These are phyloP conservation scores for Sphaerodactylus townsendi DNA, from an alignment of 2,113 vertebrate genomes.

Conservation along the genomic window DNA sequence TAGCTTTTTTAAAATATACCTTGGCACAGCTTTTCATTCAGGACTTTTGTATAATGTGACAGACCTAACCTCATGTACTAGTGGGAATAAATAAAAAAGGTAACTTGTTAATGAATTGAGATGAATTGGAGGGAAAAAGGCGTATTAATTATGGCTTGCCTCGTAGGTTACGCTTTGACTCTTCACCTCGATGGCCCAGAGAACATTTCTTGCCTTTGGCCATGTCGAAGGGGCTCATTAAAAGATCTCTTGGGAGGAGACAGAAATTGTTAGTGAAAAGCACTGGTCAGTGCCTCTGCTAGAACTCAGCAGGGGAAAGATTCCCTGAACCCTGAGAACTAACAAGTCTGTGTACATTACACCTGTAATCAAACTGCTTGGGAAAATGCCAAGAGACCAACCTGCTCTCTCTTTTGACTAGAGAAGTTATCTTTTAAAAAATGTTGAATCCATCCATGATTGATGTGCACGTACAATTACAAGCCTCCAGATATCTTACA, in stretches of 20 bases:
- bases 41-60: slow-evolving; percentile 72
- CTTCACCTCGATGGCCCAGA: slow-evolving; percentile 90
- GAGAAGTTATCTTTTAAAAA: slow-evolving; percentile 71
- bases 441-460: slow-evolving; percentile 84
- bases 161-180: slow-evolving; percentile 89
- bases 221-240: slow-evolving; percentile 97
- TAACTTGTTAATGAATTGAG: slow-evolving; percentile 86
- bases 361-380: slow-evolving; percentile 88
- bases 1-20: slow-evolving; percentile 62
- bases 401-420: slow-evolving; percentile 77
- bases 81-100: slow-evolving; percentile 60
- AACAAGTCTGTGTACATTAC: slow-evolving; percentile 80
- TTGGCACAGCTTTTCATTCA: slow-evolving; percentile 76
- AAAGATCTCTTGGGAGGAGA: slow-evolving; percentile 86
- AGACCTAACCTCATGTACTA: slow-evolving; percentile 64
- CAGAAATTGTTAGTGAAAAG: slow-evolving; percentile 92
- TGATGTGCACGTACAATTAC: slow-evolving; percentile 89
- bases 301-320: slow-evolving; percentile 72
- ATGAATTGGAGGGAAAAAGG: slow-evolving; percentile 73
- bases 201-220: slow-evolving; percentile 89
- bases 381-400: slow-evolving; percentile 75
- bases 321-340: slow-evolving; percentile 72
- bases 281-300: slow-evolving; percentile 83
- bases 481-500: slow-evolving; percentile 86
- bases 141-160: slow-evolving; percentile 94